A percentile compares a stretch with the other conserved stretches of the same genome.
Evolutionary conservation across 2,113 vertebrate genomes (phyloP).

Genomic region (Motacilla alba): DNA sequence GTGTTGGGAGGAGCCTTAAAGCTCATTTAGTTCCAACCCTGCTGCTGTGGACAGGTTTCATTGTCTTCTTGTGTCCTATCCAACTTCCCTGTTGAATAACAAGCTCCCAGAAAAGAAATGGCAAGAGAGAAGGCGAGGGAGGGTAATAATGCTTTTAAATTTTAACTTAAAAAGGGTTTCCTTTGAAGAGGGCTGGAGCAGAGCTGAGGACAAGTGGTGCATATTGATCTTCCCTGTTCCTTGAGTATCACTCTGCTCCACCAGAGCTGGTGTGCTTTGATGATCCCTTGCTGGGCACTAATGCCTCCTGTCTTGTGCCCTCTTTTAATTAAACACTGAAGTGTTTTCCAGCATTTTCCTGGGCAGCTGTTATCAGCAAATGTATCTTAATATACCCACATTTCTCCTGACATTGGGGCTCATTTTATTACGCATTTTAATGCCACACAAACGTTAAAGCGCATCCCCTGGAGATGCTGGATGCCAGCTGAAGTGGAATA

Average conservation of each 20-base stretch:
- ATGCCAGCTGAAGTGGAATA: neutral
- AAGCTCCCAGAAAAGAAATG: neutral
- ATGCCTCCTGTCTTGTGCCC: neutral
- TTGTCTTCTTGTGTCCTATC: neutral
- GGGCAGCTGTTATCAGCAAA: neutral
- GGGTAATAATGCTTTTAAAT: neutral
- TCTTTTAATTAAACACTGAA: neutral
- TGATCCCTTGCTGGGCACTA: neutral
- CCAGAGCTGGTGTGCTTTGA: neutral
- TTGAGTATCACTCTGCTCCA: neutral
- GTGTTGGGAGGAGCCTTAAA: neutral
- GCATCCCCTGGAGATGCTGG: neutral
- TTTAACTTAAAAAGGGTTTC: neutral
- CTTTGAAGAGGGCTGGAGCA: neutral
- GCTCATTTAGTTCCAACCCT: neutral
- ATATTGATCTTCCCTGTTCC: neutral
- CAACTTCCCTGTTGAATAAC: neutral
- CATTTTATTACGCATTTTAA: neutral
- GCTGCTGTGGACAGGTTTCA: neutral
- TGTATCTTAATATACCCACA: neutral
- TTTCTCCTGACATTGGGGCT: neutral
- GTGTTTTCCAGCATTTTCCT: neutral
- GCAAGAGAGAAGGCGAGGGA: neutral
- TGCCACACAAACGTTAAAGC: neutral
- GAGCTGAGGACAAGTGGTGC: neutral